Evolutionary conservation across 2,888 invertebrate species (phyloP).

Genomic region (Pyralis farinalis): DNA sequence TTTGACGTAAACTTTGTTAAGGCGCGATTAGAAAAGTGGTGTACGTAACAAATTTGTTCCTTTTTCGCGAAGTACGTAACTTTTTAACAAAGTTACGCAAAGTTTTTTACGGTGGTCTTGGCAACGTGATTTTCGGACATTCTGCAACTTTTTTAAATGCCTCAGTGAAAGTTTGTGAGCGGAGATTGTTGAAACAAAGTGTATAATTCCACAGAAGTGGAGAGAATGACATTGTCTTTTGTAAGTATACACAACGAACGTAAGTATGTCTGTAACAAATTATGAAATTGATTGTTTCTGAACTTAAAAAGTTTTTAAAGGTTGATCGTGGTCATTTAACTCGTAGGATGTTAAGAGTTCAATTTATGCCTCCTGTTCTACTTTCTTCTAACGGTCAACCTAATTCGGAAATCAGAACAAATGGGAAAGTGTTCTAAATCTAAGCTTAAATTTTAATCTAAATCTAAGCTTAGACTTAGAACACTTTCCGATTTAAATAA

Average conservation of each 20-base stretch:
- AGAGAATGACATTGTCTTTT: constrained; percentile 79
- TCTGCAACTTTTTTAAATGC: constrained; percentile 29
- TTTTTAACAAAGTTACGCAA: constrained; percentile 28
- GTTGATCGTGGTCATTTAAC: too few species aligned
- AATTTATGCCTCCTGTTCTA: too few species aligned
- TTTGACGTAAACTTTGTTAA: constrained; percentile 34
- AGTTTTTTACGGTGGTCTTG: constrained; percentile 15
- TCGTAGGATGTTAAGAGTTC: too few species aligned
- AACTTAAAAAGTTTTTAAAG: too few species aligned
- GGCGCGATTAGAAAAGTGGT: constrained; percentile 9
- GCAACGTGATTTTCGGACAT: constrained; percentile 16
- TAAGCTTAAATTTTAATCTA: too few species aligned
- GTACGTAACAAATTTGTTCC: constrained; percentile 23
- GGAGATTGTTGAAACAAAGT: constrained; percentile 37
- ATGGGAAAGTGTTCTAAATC: too few species aligned
- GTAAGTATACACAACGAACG: constrained; percentile 52
- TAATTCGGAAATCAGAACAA: too few species aligned
- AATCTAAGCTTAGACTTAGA: too few species aligned
- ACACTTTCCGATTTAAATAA: too few species aligned
- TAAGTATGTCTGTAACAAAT: too few species aligned
- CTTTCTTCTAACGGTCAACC: too few species aligned
- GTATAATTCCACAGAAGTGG: constrained; percentile 48
- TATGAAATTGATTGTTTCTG: too few species aligned
- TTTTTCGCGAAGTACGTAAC: constrained; percentile 27
- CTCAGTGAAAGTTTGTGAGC: constrained; percentile 31